These are phyloP conservation scores for Leptarthrus brevirostris DNA, from an alignment of 2,888 invertebrate genomes.

Conservation along the genomic window DNA sequence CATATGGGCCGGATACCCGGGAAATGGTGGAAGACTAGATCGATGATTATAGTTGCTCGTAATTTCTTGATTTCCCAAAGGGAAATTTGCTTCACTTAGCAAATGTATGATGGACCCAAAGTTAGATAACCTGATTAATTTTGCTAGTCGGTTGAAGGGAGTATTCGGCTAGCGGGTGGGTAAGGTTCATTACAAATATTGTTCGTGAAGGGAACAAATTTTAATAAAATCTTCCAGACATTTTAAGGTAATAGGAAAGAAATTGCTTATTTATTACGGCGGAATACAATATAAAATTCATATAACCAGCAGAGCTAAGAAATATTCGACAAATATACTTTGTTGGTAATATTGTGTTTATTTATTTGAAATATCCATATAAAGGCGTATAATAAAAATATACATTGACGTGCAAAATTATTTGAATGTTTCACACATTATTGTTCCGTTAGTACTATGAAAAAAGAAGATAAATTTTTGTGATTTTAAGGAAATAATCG, in stretches of 20 bases:
- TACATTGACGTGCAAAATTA: no score
- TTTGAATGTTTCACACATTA: no score
- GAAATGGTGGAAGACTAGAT: slow-evolving; percentile 20
- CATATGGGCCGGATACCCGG: not conserved
- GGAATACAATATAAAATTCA: slow-evolving; percentile 13
- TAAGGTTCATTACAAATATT: not conserved
- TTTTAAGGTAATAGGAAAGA: slow-evolving; percentile 10
- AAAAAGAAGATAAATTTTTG: no score
- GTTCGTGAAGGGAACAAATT: not conserved
- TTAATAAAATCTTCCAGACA: not conserved
- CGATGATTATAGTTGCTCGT: slow-evolving; percentile 42
- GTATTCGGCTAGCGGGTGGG: not conserved
- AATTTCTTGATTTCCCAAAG: slow-evolving; percentile 53
- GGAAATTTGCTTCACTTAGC: slow-evolving; percentile 49
- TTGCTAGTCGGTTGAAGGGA: not conserved
- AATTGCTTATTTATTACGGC: slow-evolving; percentile 5
- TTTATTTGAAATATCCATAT: no score
- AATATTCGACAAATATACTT: no score
- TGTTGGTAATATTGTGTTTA: no score
- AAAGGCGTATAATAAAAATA: no score
- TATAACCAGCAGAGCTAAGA: no score
- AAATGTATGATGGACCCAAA: slow-evolving; percentile 38
- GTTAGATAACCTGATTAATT: slow-evolving; percentile 41
- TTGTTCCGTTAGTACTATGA: no score
- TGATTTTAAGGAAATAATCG: no score